Percentiles rank a stretch among this genome's conserved stretches.
Conservation (phyloP, 2,113 vertebrate genomes). For the Capreolus pygargus region DNA sequence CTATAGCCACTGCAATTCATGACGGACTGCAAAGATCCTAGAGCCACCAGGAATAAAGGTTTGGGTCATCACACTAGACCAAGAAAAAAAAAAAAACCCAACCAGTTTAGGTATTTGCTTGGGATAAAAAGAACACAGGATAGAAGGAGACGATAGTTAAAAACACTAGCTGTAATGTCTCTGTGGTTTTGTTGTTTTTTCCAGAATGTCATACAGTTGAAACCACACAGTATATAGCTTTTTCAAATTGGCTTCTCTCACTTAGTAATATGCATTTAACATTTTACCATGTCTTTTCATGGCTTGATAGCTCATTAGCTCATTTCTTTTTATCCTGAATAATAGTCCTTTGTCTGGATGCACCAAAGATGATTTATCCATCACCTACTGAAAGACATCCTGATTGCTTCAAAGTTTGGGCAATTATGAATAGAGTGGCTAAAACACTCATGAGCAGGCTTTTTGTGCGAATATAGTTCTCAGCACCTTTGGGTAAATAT, state of each 20-base stretch:
- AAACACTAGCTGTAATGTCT: background rate
- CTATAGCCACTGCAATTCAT: background rate
- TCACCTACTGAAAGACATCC: background rate
- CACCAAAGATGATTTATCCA: background rate
- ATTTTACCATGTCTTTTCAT: background rate
- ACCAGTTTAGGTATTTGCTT: background rate
- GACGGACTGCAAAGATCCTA: background rate
- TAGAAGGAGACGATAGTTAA: background rate
- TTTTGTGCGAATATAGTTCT: background rate
- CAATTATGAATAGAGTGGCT: background rate
- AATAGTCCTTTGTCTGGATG: background rate
- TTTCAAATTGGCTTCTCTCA: background rate
- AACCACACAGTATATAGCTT: background rate
- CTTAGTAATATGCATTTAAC: background rate
- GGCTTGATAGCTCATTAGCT: background rate
- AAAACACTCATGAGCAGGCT: background rate
- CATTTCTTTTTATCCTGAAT: background rate
- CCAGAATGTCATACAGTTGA: background rate
- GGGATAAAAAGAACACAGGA: background rate
- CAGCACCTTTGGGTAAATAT: background rate
- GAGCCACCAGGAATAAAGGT: background rate
- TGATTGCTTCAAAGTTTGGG: background rate
- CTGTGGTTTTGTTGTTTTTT: background rate
- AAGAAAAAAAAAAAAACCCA: background rate
- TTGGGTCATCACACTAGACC: background rate